Base-by-base conservation (phyloP, 2,888 invertebrate species). In the Theretra japonica region DNA sequence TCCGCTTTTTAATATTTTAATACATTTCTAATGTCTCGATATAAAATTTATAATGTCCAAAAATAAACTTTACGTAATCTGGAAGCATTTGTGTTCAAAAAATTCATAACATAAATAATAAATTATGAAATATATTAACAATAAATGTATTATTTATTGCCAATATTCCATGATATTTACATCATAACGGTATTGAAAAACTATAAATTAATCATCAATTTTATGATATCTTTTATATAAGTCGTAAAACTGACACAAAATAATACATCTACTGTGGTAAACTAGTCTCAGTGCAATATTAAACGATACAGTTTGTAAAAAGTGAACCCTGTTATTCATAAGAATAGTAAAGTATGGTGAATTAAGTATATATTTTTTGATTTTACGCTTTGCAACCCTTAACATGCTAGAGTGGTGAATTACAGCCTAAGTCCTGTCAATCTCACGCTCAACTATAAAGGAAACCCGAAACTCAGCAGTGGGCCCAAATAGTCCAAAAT, bases 121-220 rank as follows among this genome's bases (percentile, higher is more conserved):
- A 48, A 23, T 6, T 41, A 65, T 65, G 7, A 65, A 48, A 15
- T 25, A 41, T 33, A 21, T 33, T 30, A n/a, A 11, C 8, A 59
- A 30, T 59, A 62, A 41, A 65, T 23, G 48, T 65, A 23, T 48
- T 48, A 65, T 65, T 65, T 33, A 33, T 62, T 62, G 33, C 11
- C 33, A 19, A 62, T 62, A 65, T 23, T 58, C 17, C 4, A 25
- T 7, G 6, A 60, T 60, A 2, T 60, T 28, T 19, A 28, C 30
- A 30, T 28, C 19, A 60, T 2, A 30, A 19, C 19, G 30, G 59
- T 30, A 19, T 7, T 2, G 28, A 19, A 60, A 30, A 60, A 19
- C 59, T 1, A 30, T 60, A 30, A 28, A 60, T 60, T 28, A 30
- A 28, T 19, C 19, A 6, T 19, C 4, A 17, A 30, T n/a, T 28